Evolutionary conservation across 1,140 invertebrate genomes (phyloP), one percentile per base, ranked within the genome.

Genomic region (Aphelenchoides besseyi): DNA sequence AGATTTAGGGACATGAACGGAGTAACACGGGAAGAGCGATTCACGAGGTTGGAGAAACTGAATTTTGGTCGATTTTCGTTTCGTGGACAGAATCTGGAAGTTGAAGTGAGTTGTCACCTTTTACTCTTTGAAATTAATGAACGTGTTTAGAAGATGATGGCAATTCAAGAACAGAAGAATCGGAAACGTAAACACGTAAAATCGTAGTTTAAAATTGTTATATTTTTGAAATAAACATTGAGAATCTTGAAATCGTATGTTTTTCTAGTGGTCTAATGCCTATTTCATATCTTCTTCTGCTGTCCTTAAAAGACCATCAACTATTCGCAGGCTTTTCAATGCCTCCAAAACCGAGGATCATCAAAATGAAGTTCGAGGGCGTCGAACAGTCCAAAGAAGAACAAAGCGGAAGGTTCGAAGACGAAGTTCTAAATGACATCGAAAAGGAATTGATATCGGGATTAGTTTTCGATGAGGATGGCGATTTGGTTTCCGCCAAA

Each of bases 51-150:
- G 8, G 36, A 78, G 28, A 35, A 77, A 16, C 33, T 74, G 16
- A 35, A 37, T 8, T 74, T 73, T 30, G 73, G 73, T 29, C 35
- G 73, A 41, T 74, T 74, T 37, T 79, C 73, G n/a, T 74, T 73
- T 52, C 30, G 54, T 52, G 73, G 74, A 1, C 68, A 72, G 1
- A 74, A 74, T 54, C 74, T 68, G 18, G 73, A 77, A 37, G 66
- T 74, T 55, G 73, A 79, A 29, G 71, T 73, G 28, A 16, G 30
- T 48, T 70, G 16, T 2, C 36, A 12, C 23, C 12, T 48, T 48
- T 23, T 12, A 48, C 55, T 59, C 23, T 33, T 33, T 37, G 33
- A 16, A 53, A 66, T 63, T 53, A 36, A 18, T 66, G 30, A 37
- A 23, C 12, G 1, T 1, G 32, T 66, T 66, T 66, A 33, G 30